Percentiles rank a stretch among this genome's conserved stretches.
These are phyloP conservation scores for Synodontis membranacea DNA, from an alignment of 2,113 vertebrate genomes.

Conservation along the genomic window DNA sequence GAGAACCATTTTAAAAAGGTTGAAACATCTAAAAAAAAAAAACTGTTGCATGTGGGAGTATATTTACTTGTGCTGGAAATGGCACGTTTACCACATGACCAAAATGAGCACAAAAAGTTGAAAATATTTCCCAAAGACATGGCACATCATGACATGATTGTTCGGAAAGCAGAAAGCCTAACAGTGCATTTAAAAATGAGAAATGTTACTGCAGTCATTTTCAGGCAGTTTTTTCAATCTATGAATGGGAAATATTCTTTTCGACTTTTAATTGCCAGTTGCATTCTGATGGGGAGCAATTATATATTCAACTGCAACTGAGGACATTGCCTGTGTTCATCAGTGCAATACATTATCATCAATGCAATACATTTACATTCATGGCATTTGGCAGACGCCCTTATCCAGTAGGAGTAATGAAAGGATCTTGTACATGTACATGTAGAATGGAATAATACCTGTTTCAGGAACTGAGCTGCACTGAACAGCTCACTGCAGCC, in stretches of 20 bases:
- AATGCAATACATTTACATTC: not conserved
- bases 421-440: not conserved
- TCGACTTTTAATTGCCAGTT: not conserved
- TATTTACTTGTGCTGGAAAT: not conserved
- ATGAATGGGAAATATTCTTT: constrained; percentile 13
- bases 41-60: not conserved
- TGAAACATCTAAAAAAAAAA: not conserved
- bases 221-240: not conserved
- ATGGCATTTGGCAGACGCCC: no score
- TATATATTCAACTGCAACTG: not conserved
- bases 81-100: not conserved
- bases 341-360: not conserved
- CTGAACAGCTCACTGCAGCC: constrained; percentile 98
- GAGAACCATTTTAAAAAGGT: no score
- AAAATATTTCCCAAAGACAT: not conserved
- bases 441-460: constrained; percentile 66
- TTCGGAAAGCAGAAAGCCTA: not conserved
- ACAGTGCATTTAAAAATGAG: not conserved
- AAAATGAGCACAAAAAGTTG: not conserved
- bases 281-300: not conserved
- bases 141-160: not conserved
- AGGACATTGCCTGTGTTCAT: not conserved
- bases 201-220: not conserved
- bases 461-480: constrained; percentile 92
- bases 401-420: no score